Conservation (phyloP, 2,797 vertebrate genomes). For the Sebastes dallii region DNA sequence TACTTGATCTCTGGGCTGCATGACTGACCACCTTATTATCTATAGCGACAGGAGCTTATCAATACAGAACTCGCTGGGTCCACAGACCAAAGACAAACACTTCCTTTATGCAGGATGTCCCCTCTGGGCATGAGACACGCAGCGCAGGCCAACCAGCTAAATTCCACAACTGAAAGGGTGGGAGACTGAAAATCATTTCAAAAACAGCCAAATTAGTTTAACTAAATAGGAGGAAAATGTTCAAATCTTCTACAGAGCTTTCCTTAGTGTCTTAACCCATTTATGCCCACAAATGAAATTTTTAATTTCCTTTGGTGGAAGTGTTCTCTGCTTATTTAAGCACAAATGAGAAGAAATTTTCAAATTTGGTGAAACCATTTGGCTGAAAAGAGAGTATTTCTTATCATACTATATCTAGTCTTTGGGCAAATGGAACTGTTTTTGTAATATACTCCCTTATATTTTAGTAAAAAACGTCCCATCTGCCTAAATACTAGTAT, state of each 20-base stretch:
- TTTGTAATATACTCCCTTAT: no score
- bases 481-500: no score
- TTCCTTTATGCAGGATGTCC: conserved; percentile 81
- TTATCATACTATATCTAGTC: no score
- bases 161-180: conserved; percentile 58
- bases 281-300: no score
- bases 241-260: not conserved
- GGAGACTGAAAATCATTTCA: conserved; percentile 48
- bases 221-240: not conserved
- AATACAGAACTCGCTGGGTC: conserved; percentile 74
- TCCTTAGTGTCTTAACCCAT: not conserved
- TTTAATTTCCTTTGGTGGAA: no score
- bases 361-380: no score
- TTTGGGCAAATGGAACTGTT: no score
- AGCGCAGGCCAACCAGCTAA: conserved; percentile 73
- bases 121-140: conserved; percentile 74
- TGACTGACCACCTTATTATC: conserved; percentile 93
- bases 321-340: no score
- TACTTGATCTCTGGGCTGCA: conserved; percentile 91
- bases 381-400: no score
- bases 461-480: no score
- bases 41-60: conserved; percentile 86
- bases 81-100: conserved; percentile 87
- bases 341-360: no score
- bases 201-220: conserved; percentile 13